Evolutionary conservation across 1,140 invertebrate genomes (phyloP).

Genomic region (Polyergus mexicanus): DNA sequence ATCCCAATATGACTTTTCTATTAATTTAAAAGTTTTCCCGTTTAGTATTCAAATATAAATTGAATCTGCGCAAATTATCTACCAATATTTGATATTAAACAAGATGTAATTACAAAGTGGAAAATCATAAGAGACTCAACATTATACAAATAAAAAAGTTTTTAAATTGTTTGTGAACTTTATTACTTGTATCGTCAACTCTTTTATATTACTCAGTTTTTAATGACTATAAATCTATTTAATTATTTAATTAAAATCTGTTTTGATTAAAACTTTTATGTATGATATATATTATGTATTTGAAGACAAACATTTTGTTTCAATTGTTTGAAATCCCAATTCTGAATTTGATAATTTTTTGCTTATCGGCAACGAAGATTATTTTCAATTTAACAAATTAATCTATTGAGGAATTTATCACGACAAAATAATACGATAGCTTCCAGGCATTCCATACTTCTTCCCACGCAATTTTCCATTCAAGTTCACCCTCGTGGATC

Average conservation of each 20-base stretch:
- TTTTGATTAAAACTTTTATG: neutral
- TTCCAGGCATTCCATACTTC: neutral
- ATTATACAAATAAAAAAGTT: neutral
- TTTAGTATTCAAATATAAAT: slow-evolving; percentile 17
- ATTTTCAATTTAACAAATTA: neutral
- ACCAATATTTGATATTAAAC: slow-evolving; percentile 16
- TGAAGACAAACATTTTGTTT: neutral
- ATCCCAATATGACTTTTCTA: neutral
- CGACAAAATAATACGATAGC: neutral
- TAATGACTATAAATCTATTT: neutral
- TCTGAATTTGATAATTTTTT: neutral
- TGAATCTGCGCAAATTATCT: slow-evolving; percentile 20
- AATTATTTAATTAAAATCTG: neutral
- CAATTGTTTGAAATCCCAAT: neutral
- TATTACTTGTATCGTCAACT: neutral
- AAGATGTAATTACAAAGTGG: neutral
- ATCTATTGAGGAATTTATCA: neutral
- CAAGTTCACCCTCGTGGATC: neutral
- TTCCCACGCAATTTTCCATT: slow-evolving; percentile 15
- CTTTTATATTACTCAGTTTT: neutral
- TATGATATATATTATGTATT: neutral
- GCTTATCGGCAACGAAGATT: neutral
- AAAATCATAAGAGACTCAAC: neutral
- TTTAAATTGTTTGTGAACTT: neutral
- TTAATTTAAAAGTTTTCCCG: slow-evolving; percentile 3